Conservation (phyloP, 2,888 invertebrate genomes). For the Metacarcinus magister region DNA sequence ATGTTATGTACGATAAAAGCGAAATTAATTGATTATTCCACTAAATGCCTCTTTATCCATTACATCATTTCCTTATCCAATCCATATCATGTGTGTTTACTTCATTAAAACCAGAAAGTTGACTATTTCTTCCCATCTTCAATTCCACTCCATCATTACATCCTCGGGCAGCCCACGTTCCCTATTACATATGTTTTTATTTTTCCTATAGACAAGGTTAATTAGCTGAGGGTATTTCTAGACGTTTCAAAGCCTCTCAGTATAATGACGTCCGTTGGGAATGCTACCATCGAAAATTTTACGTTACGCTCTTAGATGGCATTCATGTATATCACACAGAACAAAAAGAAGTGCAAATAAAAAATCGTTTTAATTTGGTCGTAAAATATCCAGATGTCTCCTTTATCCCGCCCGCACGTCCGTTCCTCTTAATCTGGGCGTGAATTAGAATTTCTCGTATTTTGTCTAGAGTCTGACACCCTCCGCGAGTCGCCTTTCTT, state of each 20-base stretch:
- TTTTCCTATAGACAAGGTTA: neutral
- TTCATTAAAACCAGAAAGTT: neutral
- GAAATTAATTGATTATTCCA: neutral
- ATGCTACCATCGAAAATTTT: neutral
- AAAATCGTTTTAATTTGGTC: conserved; percentile 14
- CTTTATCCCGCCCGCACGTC: neutral
- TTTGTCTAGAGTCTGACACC: neutral
- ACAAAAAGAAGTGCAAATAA: neutral
- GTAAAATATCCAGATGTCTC: conserved; percentile 1
- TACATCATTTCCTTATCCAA: neutral
- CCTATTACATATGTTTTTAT: neutral
- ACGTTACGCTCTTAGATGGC: neutral
- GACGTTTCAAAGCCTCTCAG: neutral
- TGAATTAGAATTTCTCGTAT: conserved; percentile 26
- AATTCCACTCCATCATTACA: neutral
- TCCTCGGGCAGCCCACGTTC: neutral
- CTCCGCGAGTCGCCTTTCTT: conserved; percentile 1
- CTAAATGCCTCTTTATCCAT: neutral
- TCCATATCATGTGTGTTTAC: neutral
- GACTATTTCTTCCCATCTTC: neutral
- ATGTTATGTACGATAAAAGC: neutral
- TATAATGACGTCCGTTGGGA: neutral
- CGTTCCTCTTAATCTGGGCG: neutral
- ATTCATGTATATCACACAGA: neutral
- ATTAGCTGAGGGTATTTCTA: neutral